These are phyloP conservation scores for Xylocopa sonorina DNA, from an alignment of 1,140 invertebrate genomes.

Conservation along the genomic window DNA sequence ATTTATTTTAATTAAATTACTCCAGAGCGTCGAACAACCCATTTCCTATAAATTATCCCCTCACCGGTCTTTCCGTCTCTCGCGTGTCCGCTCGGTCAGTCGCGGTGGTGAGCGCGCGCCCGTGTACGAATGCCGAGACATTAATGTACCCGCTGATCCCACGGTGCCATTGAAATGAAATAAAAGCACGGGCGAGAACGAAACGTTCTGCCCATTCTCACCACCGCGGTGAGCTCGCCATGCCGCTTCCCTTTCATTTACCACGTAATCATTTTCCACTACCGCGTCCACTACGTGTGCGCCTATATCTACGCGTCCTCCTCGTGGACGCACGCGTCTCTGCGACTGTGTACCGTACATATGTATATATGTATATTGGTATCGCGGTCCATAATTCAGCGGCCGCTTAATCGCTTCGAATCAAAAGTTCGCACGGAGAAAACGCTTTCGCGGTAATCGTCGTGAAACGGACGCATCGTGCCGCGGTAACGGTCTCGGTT, in stretches of 20 bases:
- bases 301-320: too few relatives aligned
- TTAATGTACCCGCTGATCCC: slow-evolving; percentile 81
- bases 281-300: slow-evolving; percentile 59
- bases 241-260: slow-evolving; percentile 78
- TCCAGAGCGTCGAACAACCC: slow-evolving; percentile 82
- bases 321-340: slow-evolving; percentile 20
- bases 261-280: slow-evolving; percentile 78
- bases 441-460: slow-evolving; percentile 48
- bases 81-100: slow-evolving; percentile 22
- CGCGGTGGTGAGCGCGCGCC: slow-evolving; percentile 32
- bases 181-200: slow-evolving; percentile 78
- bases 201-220: slow-evolving; percentile 73
- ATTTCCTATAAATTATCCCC: slow-evolving; percentile 83
- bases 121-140: slow-evolving; percentile 67
- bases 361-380: too few relatives aligned
- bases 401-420: slow-evolving; percentile 45
- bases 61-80: slow-evolving; percentile 70
- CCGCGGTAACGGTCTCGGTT: slow-evolving; percentile 32
- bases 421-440: slow-evolving; percentile 53
- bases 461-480: slow-evolving; percentile 33
- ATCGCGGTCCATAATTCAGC: slow-evolving; percentile 48
- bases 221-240: slow-evolving; percentile 67
- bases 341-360: background rate
- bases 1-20: slow-evolving; percentile 84
- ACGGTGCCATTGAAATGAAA: slow-evolving; percentile 81